phyloP scores from a whole-genome alignment of 2,888 invertebrate genomes.

The Cheilosia urbana region DNA sequence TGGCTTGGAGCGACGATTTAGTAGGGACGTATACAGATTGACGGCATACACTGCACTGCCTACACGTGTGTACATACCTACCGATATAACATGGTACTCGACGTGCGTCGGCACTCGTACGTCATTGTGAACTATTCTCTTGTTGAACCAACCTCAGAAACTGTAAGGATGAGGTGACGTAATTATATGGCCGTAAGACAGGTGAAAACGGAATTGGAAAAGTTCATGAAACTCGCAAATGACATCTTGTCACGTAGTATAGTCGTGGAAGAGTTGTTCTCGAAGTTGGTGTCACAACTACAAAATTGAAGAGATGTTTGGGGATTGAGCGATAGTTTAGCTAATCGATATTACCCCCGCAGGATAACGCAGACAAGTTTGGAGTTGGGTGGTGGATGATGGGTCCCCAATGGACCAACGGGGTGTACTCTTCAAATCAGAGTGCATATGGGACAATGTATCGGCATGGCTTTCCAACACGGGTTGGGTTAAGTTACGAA shows the following conservation, averaged over 20 bases:
- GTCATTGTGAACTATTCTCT: slow-evolving; percentile 1
- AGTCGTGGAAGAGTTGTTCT: slow-evolving; percentile 30
- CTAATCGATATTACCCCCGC: no score
- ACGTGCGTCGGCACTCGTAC: background rate
- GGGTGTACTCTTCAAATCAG: no score
- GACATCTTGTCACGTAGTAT: slow-evolving; percentile 46
- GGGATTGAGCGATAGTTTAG: slow-evolving; percentile 1
- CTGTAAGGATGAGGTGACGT: slow-evolving; percentile 22
- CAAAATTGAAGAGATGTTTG: slow-evolving; percentile 21
- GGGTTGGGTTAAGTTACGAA: no score
- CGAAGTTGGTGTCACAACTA: slow-evolving; percentile 46
- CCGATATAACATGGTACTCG: no score
- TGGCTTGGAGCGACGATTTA: slow-evolving; percentile 39
- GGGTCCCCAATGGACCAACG: no score
- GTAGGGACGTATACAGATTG: slow-evolving; percentile 32
- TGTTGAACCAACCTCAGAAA: slow-evolving; percentile 11
- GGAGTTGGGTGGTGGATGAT: no score
- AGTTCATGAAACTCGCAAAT: slow-evolving; percentile 56
- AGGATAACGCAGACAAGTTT: no score
- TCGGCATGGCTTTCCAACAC: no score
- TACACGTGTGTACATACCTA: no score
- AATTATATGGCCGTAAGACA: slow-evolving; percentile 46
- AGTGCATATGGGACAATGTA: no score
- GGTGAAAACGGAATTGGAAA: slow-evolving; percentile 63
- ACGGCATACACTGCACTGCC: slow-evolving; percentile 9